These are phyloP conservation scores for Centruroides sculpturatus DNA, from an alignment of 1,140 invertebrate genomes.

Conservation along the genomic window DNA sequence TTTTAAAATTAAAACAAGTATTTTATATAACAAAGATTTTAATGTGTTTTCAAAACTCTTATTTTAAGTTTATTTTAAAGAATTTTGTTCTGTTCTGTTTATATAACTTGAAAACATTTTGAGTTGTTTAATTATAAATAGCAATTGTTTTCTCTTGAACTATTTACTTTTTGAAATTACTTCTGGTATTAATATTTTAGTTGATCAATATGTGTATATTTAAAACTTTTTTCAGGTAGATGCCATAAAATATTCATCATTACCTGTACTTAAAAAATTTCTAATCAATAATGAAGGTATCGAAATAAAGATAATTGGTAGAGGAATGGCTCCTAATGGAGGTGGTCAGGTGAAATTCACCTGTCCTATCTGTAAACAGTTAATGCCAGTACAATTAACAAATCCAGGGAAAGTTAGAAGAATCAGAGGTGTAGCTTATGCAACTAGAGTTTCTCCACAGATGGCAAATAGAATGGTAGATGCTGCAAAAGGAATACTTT, in stretches of 20 bases:
- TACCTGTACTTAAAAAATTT: constrained; percentile 70
- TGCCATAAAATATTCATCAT: constrained; percentile 56
- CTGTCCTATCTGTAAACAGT: constrained; percentile 57
- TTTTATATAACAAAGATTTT: no score
- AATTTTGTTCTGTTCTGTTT: no score
- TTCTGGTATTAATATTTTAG: neutral
- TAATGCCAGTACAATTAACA: constrained; percentile 44
- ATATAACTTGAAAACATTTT: no score
- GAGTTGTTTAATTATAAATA: no score
- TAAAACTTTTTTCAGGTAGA: constrained; percentile 43
- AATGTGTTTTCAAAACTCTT: no score
- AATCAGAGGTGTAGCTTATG: constrained; percentile 75
- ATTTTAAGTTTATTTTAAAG: no score
- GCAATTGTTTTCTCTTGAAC: no score
- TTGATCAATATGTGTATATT: neutral
- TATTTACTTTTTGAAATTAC: no score
- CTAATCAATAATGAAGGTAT: constrained; percentile 74
- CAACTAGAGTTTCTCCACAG: constrained; percentile 75
- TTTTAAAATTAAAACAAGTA: no score
- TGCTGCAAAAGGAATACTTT: constrained; percentile 72
- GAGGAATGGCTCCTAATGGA: constrained; percentile 71
- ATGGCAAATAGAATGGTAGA: constrained; percentile 86
- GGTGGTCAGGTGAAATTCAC: constrained; percentile 80
- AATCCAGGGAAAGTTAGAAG: constrained; percentile 86
- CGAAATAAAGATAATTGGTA: constrained; percentile 64